phyloP scores from a whole-genome alignment of 2,113 vertebrate genomes.

The Tachuris rubrigastra region DNA sequence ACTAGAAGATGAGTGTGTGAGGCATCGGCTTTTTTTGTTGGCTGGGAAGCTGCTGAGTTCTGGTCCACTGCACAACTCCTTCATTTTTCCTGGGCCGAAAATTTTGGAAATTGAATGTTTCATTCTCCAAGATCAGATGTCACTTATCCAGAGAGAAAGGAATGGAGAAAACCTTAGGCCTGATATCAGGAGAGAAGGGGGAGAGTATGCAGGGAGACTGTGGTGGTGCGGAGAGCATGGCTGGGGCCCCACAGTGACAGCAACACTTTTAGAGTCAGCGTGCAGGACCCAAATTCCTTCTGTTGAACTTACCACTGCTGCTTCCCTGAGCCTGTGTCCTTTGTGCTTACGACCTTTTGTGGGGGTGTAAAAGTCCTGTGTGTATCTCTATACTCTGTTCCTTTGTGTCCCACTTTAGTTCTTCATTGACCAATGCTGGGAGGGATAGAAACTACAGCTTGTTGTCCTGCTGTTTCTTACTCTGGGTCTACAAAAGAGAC shows the following conservation, averaged over 20 bases:
- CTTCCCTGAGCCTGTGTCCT: not conserved
- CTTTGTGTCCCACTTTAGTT: not conserved
- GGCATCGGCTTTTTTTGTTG: not conserved
- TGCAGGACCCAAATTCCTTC: not conserved
- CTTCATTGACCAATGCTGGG: not conserved
- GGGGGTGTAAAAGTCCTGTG: not conserved
- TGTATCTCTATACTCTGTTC: not conserved
- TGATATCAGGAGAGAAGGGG: not conserved
- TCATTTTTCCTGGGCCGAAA: not conserved
- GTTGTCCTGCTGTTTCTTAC: not conserved
- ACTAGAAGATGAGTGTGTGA: not conserved
- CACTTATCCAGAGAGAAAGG: not conserved
- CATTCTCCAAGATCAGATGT: not conserved
- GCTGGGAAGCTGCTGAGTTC: not conserved
- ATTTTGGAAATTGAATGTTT: accelerated
- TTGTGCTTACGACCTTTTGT: not conserved
- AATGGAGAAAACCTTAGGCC: accelerated
- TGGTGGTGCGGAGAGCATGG: accelerated
- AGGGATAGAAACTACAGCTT: not conserved
- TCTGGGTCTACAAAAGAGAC: not conserved
- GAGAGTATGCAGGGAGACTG: accelerated
- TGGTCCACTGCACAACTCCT: not conserved
- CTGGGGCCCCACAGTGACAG: not conserved
- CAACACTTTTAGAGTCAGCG: not conserved
- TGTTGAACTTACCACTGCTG: not conserved